Evolutionary conservation across 2,113 vertebrate species (phyloP).

Genomic region (Condylura cristata): DNA sequence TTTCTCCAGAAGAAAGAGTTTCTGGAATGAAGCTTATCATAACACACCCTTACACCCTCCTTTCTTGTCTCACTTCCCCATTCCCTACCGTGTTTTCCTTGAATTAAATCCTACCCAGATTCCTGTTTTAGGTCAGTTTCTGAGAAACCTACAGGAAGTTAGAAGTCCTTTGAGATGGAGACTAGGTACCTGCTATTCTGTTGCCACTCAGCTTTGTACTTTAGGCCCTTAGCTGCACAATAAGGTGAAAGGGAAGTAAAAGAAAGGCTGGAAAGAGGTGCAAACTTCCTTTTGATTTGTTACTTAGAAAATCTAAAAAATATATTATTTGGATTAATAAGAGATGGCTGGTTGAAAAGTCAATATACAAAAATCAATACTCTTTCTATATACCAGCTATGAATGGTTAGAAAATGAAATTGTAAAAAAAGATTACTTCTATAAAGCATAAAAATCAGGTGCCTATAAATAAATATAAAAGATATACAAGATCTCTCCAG

Average conservation of each 20-base stretch:
- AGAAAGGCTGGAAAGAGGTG: background rate
- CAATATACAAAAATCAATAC: conserved; percentile 32
- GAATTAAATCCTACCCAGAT: background rate
- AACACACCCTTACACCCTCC: background rate
- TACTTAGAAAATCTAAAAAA: background rate
- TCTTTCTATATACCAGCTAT: conserved; percentile 35
- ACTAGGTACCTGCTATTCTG: background rate
- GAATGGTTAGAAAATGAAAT: conserved; percentile 50
- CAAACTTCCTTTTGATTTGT: background rate
- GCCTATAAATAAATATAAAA: conserved; percentile 39
- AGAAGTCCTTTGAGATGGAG: background rate
- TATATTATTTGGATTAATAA: conserved; percentile 24
- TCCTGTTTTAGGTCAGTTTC: background rate
- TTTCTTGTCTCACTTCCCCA: background rate
- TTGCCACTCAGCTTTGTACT: background rate
- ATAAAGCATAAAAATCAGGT: conserved; percentile 43
- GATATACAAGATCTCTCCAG: background rate
- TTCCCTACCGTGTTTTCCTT: background rate
- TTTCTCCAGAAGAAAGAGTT: background rate
- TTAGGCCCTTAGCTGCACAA: background rate
- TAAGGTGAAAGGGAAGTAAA: background rate
- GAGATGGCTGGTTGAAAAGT: background rate
- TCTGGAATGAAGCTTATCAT: background rate
- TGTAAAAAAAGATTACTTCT: conserved; percentile 24
- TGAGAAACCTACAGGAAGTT: background rate